Percentiles rank a stretch among this genome's conserved stretches.
Evolutionary conservation across 2,888 invertebrate species (phyloP).

Genomic region (Ormyrus rosae): DNA sequence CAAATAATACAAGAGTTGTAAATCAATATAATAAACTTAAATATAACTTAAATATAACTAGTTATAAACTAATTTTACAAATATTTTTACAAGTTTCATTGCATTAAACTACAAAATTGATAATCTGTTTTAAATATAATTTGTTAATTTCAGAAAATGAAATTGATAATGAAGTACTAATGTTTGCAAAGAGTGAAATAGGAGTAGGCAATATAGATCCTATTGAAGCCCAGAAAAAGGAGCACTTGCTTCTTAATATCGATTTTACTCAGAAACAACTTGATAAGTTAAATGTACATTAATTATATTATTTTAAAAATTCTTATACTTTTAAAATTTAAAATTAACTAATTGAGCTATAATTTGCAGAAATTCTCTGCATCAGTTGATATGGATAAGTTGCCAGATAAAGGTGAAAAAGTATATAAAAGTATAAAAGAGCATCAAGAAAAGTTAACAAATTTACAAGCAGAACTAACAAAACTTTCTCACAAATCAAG

Average conservation of each 20-base stretch:
- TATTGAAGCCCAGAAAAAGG: conserved; percentile 63
- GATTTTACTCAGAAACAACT: conserved; percentile 61
- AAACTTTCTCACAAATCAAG: conserved; percentile 27
- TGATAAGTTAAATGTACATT: conserved; percentile 62
- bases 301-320: too few relatives aligned
- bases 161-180: conserved; percentile 48
- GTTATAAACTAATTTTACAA: too few relatives aligned
- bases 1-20: conserved; percentile 2
- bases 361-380: too few relatives aligned
- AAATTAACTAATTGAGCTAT: too few relatives aligned
- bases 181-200: conserved; percentile 61
- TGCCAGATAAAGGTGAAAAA: conserved; percentile 54
- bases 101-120: background rate
- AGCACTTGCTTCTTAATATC: conserved; percentile 55
- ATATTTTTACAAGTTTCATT: too few relatives aligned
- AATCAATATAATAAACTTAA: background rate
- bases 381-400: background rate
- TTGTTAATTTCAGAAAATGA: conserved; percentile 49
- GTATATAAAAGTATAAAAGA: conserved; percentile 40
- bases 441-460: conserved; percentile 27
- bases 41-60: too few relatives aligned
- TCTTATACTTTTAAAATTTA: too few relatives aligned
- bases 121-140: background rate
- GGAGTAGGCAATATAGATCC: conserved; percentile 62
- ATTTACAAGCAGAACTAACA: conserved; percentile 17